Evolutionary conservation across 2,113 vertebrate species (phyloP).

Genomic region (Coracopsis vasa): DNA sequence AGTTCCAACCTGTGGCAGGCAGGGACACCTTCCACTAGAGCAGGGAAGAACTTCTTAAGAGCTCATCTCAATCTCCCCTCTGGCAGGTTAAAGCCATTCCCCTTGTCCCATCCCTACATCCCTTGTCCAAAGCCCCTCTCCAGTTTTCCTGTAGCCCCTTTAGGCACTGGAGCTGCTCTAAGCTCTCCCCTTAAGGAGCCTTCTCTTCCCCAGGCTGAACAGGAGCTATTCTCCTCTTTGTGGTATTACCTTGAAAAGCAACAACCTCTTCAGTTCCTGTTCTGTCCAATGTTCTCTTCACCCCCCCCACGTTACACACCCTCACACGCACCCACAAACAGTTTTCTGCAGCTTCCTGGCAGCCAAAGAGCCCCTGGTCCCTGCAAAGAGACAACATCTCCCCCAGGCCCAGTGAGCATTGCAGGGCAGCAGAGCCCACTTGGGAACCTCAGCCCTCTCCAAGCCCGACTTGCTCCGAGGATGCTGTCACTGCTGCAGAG

Average conservation of each 20-base stretch:
- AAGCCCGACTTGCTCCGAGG: not conserved
- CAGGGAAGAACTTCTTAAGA: not conserved
- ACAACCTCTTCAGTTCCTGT: not conserved
- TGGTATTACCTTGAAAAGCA: not conserved
- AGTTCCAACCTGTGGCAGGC: not conserved
- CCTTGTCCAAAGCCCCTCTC: not conserved
- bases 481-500: not conserved
- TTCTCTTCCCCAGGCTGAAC: not conserved
- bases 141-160: not conserved
- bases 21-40: not conserved
- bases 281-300: not conserved
- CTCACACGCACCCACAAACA: accelerated
- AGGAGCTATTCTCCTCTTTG: not conserved
- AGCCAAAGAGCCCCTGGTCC: not conserved
- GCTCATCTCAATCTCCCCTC: not conserved
- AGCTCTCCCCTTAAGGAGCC: not conserved
- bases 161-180: not conserved
- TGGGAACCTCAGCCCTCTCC: not conserved
- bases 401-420: not conserved
- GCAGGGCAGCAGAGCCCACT: accelerated
- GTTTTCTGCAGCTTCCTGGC: not conserved
- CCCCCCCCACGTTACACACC: accelerated
- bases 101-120: not conserved
- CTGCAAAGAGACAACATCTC: not conserved
- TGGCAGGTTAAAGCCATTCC: not conserved